Percentiles rank a stretch among this genome's conserved stretches.
Evolutionary conservation across 2,113 vertebrate genomes (phyloP).

Genomic region (Sceloporus undulatus): DNA sequence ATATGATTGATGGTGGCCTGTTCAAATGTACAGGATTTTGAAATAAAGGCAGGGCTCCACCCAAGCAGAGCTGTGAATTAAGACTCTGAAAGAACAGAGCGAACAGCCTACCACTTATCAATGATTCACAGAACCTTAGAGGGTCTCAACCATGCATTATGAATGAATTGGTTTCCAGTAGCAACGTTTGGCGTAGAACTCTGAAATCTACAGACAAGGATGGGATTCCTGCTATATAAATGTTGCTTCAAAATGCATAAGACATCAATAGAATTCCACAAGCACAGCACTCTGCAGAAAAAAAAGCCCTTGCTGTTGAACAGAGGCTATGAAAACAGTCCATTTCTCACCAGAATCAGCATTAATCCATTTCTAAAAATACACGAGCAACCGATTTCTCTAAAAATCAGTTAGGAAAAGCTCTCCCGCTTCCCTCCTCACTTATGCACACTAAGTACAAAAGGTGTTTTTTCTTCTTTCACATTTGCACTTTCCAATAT

Average conservation of each 20-base stretch:
- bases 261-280: slow-evolving; percentile 48
- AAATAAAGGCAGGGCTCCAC: slow-evolving; percentile 63
- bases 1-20: neutral
- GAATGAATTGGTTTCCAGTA: slow-evolving; percentile 81
- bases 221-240: slow-evolving; percentile 63
- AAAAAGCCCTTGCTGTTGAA: slow-evolving; percentile 6
- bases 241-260: slow-evolving; percentile 51
- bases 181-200: slow-evolving; percentile 72
- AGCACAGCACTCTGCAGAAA: slow-evolving; percentile 40
- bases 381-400: neutral
- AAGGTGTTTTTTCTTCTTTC: slow-evolving; percentile 59
- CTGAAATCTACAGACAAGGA: slow-evolving; percentile 54
- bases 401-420: slow-evolving; percentile 44
- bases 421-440: no score
- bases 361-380: slow-evolving; percentile 45
- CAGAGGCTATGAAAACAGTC: slow-evolving; percentile 24
- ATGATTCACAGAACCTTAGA: slow-evolving; percentile 67
- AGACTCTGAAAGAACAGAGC: slow-evolving; percentile 51
- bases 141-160: slow-evolving; percentile 75
- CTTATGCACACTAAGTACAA: slow-evolving; percentile 20
- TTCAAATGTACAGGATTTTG: slow-evolving; percentile 45
- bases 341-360: slow-evolving; percentile 37
- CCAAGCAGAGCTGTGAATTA: slow-evolving; percentile 63
- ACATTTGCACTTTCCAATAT: slow-evolving; percentile 62
- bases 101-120: slow-evolving; percentile 68